phyloP scores from a whole-genome alignment of 2,888 invertebrate species.

The Pycnomerus fuliginosus region DNA sequence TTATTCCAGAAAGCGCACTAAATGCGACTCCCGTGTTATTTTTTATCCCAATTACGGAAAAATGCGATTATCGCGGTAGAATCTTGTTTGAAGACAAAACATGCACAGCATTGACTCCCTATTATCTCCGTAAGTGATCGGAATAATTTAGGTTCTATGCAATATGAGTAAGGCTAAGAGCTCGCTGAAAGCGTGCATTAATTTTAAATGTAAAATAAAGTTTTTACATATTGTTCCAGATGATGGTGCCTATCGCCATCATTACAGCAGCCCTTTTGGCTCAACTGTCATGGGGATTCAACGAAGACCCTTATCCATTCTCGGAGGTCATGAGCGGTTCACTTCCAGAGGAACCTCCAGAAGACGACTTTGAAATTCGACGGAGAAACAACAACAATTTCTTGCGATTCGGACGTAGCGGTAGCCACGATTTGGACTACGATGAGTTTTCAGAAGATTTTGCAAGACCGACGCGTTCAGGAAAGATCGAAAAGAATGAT shows the following conservation, averaged over 20 bases:
- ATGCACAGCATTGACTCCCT: too few species aligned
- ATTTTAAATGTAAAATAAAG: not conserved
- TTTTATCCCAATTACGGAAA: not conserved
- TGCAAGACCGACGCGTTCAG: slow-evolving; percentile 33
- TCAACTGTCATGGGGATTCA: slow-evolving; percentile 29
- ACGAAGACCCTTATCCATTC: slow-evolving; percentile 22
- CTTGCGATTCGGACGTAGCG: slow-evolving; percentile 33
- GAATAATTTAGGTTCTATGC: not conserved
- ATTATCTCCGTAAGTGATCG: not conserved
- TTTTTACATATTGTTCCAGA: slow-evolving; percentile 6
- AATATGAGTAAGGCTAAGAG: not conserved
- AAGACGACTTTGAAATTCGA: slow-evolving; percentile 24
- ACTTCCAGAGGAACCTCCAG: slow-evolving; percentile 25
- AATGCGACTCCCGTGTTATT: slow-evolving; percentile 2
- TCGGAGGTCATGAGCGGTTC: slow-evolving; percentile 20
- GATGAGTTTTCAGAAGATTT: slow-evolving; percentile 32
- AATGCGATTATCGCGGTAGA: too few species aligned
- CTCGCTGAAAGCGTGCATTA: not conserved
- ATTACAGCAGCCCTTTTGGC: slow-evolving; percentile 26
- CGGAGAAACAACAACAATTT: slow-evolving; percentile 28
- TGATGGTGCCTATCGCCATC: slow-evolving; percentile 29
- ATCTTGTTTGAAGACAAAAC: too few species aligned
- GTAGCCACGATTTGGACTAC: slow-evolving; percentile 15
- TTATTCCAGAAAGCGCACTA: slow-evolving; percentile 11
- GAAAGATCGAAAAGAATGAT: slow-evolving; percentile 36